Base-by-base conservation (phyloP, 1,140 invertebrate genomes). In the Drosophila pandora region DNA sequence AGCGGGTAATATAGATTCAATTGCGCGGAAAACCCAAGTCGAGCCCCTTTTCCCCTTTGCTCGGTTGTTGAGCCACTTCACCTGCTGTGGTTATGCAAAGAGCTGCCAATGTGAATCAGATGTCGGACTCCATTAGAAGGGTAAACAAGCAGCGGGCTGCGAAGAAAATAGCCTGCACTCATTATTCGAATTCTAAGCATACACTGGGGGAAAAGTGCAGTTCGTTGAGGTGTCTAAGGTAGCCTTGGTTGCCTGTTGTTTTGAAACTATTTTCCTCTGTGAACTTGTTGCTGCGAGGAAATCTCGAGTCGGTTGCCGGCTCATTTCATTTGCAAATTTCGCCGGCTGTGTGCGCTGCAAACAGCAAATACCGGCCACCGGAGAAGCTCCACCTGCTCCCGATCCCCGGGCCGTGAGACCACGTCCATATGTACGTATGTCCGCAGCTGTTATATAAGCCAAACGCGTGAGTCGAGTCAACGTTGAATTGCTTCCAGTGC, bases 261-360 rank as follows among this genome's bases (percentile, higher is more conserved):
- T 34, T 34, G 3, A 34, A 34, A 34, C 32, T 10, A 34, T 34
- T 34, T 34, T 2, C 10, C 32, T 34, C 45, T 55, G 43, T 63
- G 43, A 48, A 75, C 70, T 75, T 75, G 68, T 73, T 50, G 61
- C 60, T 39, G 71, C 43, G 54, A 34, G 72, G 61, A 74, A 75
- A 49, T 55, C 22, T 57, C 37, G 37, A 70, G 52, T 48, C 28
- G 43, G 37, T 68, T 49, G 55, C 76, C 75, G 76, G 61, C 71
- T 76, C 50, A 79, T 84, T 84, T 54, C 37, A 41, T 71, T 84
- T 83, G 80, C 80, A 79, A 79, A 83, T 83, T 59, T 76, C 47
- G 63, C 80, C 75, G 60, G 41, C 34, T 67, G 43, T 49, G 41
- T 63, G 69, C 70, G 57, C 70, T 61, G 49, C 50, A 79, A 78